Percentiles rank a stretch among this genome's conserved stretches.
Evolutionary conservation across 2,888 invertebrate genomes (phyloP).

Genomic region (Amphipoea oculea): DNA sequence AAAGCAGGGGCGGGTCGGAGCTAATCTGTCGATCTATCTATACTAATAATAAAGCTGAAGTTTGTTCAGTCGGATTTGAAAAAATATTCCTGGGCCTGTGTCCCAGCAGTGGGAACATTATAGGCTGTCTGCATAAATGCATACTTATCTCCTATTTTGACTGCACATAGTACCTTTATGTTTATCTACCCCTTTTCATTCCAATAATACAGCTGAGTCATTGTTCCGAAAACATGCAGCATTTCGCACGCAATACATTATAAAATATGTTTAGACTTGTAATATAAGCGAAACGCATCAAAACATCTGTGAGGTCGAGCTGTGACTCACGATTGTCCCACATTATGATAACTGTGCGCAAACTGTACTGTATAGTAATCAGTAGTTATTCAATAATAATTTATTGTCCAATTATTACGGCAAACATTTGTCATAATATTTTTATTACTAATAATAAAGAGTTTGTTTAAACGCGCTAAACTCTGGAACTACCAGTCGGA

Average conservation of each 20-base stretch:
- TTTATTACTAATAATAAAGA: not conserved
- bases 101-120: no score
- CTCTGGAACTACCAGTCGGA: not conserved
- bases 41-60: no score
- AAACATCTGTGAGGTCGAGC: slow-evolving; percentile 72
- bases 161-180: not conserved
- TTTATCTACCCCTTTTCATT: slow-evolving; percentile 5
- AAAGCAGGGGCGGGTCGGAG: no score
- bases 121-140: not conserved
- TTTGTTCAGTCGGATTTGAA: no score
- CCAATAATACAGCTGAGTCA: slow-evolving; percentile 17
- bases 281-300: slow-evolving; percentile 30
- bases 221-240: slow-evolving; percentile 26
- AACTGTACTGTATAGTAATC: slow-evolving; percentile 23
- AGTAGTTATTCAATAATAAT: slow-evolving; percentile 27
- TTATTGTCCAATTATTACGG: slow-evolving; percentile 9
- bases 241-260: slow-evolving; percentile 1
- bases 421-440: not conserved
- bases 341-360: slow-evolving; percentile 66
- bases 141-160: not conserved
- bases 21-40: no score
- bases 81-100: no score
- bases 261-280: slow-evolving; percentile 24
- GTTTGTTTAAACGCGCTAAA: not conserved
- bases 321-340: slow-evolving; percentile 71